These are phyloP conservation scores for Zaprionus inermis DNA, from an alignment of 1,140 invertebrate species.

Conservation along the genomic window DNA sequence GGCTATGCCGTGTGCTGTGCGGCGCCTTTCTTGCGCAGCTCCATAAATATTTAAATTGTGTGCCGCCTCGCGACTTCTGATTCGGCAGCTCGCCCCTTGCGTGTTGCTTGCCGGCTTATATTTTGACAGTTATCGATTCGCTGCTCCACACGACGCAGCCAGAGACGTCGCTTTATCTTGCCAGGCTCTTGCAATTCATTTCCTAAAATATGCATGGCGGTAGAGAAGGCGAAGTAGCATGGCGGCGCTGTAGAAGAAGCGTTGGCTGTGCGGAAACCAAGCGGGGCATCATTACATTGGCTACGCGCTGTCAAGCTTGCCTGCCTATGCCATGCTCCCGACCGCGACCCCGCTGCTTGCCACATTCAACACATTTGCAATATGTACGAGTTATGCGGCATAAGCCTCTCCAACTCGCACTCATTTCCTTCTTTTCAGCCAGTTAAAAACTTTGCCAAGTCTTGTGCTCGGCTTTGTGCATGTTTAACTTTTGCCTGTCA, in stretches of 20 bases:
- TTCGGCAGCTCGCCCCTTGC: conserved; percentile 41
- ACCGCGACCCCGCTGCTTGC: neutral
- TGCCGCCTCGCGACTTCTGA: conserved; percentile 45
- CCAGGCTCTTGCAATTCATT: conserved; percentile 64
- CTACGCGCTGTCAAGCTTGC: conserved; percentile 62
- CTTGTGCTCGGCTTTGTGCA: conserved; percentile 65
- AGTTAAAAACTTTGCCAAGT: conserved; percentile 61
- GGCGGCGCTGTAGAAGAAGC: no score
- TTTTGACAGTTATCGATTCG: conserved; percentile 81
- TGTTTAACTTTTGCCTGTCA: conserved; percentile 66
- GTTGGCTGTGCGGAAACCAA: conserved; percentile 27
- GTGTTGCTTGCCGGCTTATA: conserved; percentile 76
- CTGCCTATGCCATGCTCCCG: neutral
- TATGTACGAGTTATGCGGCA: conserved; percentile 72
- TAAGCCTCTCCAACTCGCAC: conserved; percentile 49
- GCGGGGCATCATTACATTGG: conserved; percentile 67
- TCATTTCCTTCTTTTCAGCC: conserved; percentile 59
- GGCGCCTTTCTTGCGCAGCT: conserved; percentile 46
- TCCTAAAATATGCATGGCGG: conserved; percentile 70
- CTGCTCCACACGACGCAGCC: conserved; percentile 40
- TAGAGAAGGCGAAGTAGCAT: no score
- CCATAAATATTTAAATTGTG: conserved; percentile 81
- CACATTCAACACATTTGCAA: conserved; percentile 54
- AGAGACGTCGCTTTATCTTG: conserved; percentile 65
- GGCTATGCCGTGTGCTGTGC: conserved; percentile 69